Evolutionary conservation across 1,140 invertebrate species (phyloP).

Genomic region (Zaprionus inermis): DNA sequence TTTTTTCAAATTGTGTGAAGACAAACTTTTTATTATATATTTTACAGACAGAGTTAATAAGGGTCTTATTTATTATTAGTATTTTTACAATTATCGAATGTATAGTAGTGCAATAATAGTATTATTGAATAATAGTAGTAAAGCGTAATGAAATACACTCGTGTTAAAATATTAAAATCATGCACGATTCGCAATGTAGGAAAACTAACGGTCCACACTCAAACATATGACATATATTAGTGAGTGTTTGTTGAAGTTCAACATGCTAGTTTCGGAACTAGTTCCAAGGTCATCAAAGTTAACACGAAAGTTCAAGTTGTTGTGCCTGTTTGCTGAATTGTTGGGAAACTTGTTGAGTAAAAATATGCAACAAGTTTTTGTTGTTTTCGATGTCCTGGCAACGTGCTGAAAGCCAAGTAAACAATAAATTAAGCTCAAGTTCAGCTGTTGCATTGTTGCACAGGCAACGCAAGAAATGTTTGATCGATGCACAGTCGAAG

Average conservation of each 20-base stretch:
- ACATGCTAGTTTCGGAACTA: background rate
- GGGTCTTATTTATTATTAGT: too few relatives aligned
- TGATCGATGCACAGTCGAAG: slow-evolving; percentile 37
- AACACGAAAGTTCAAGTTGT: slow-evolving; percentile 35
- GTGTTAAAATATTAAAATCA: too few relatives aligned
- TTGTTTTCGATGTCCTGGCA: slow-evolving; percentile 54
- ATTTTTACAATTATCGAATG: too few relatives aligned
- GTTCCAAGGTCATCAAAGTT: slow-evolving; percentile 23
- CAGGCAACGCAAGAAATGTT: slow-evolving; percentile 56
- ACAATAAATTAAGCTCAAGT: slow-evolving; percentile 70
- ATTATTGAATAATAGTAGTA: too few relatives aligned
- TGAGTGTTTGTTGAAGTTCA: slow-evolving; percentile 1
- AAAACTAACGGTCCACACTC: background rate
- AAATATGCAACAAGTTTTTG: slow-evolving; percentile 57
- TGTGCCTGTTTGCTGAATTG: background rate
- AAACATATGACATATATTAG: too few relatives aligned
- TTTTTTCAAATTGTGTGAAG: background rate
- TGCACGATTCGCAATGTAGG: too few relatives aligned
- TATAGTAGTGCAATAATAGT: too few relatives aligned
- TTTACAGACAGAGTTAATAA: too few relatives aligned
- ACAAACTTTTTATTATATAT: background rate
- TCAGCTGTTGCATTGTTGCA: slow-evolving; percentile 82
- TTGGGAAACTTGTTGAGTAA: slow-evolving; percentile 54
- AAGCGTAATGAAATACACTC: too few relatives aligned
- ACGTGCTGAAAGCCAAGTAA: slow-evolving; percentile 41